These are phyloP conservation scores for Gopherus flavomarginatus DNA, from an alignment of 2,113 vertebrate genomes.

Conservation along the genomic window DNA sequence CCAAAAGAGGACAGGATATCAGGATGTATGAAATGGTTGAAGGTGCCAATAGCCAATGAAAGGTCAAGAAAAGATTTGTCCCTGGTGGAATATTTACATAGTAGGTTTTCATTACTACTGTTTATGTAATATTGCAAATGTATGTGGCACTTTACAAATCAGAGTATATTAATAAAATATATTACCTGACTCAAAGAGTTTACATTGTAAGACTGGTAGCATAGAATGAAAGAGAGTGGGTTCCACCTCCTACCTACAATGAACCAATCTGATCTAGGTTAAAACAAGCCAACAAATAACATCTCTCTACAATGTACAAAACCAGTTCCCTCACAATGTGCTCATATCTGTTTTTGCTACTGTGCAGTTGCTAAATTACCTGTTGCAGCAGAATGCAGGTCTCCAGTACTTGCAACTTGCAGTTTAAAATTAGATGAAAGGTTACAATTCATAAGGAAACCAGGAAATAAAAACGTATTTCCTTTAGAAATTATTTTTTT, in stretches of 20 bases:
- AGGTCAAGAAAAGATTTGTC: background rate
- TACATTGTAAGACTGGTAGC: background rate
- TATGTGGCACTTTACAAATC: background rate
- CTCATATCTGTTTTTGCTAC: background rate
- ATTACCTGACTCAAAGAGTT: background rate
- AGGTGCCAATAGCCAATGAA: background rate
- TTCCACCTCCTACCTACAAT: background rate
- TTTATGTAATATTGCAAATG: background rate
- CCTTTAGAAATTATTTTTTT: background rate
- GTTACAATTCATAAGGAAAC: background rate
- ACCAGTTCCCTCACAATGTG: background rate
- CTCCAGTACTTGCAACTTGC: background rate
- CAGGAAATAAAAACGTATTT: background rate
- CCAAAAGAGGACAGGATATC: background rate
- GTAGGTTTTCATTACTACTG: background rate
- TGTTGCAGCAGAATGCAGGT: background rate
- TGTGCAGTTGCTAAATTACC: background rate
- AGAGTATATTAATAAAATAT: background rate
- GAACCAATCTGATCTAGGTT: background rate
- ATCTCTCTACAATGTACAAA: background rate
- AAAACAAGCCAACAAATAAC: background rate
- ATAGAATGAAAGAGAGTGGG: background rate
- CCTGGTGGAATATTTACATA: background rate
- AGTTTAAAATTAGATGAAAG: background rate
- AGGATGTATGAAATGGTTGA: background rate